Percentiles rank a stretch among this genome's conserved stretches.
Evolutionary conservation across 1,140 invertebrate genomes (phyloP).

Genomic region (Hypothenemus hampei): DNA sequence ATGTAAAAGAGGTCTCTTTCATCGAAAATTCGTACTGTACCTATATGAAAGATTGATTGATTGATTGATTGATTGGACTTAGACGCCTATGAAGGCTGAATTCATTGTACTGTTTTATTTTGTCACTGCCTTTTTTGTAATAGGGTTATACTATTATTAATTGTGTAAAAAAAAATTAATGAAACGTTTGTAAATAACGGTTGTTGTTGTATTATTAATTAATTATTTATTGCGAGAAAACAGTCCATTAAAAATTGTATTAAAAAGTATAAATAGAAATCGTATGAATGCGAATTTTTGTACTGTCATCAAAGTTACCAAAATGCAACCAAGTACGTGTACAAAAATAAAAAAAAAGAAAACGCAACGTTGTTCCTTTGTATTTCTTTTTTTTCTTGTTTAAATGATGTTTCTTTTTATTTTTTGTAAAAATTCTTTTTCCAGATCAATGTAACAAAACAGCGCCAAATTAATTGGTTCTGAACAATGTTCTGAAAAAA

Average conservation of each 20-base stretch:
- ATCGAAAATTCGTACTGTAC: too few relatives aligned
- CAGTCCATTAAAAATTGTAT: too few relatives aligned
- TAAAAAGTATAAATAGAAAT: too few relatives aligned
- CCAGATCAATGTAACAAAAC: neutral
- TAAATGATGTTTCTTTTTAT: constrained; percentile 36
- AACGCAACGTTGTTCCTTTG: constrained; percentile 39
- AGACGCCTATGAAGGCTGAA: neutral
- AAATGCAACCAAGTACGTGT: constrained; percentile 44
- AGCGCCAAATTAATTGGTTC: too few relatives aligned
- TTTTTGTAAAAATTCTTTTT: constrained; percentile 29
- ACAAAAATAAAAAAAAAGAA: too few relatives aligned
- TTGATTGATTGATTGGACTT: constrained; percentile 24
- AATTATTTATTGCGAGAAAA: too few relatives aligned
- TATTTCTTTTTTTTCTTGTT: constrained; percentile 21
- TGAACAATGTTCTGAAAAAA: too few relatives aligned
- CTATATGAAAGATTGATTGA: constrained; percentile 15
- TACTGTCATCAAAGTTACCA: constrained; percentile 43
- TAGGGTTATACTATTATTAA: constrained; percentile 4
- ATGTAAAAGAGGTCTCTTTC: too few relatives aligned
- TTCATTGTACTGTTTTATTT: neutral
- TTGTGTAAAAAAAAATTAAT: neutral
- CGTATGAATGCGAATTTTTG: constrained; percentile 43
- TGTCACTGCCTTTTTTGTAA: neutral
- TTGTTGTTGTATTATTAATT: constrained; percentile 16
- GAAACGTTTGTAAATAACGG: constrained; percentile 25